Evolutionary conservation across 2,797 vertebrate genomes (phyloP).

Genomic region (Arrhamphus sclerolepis): DNA sequence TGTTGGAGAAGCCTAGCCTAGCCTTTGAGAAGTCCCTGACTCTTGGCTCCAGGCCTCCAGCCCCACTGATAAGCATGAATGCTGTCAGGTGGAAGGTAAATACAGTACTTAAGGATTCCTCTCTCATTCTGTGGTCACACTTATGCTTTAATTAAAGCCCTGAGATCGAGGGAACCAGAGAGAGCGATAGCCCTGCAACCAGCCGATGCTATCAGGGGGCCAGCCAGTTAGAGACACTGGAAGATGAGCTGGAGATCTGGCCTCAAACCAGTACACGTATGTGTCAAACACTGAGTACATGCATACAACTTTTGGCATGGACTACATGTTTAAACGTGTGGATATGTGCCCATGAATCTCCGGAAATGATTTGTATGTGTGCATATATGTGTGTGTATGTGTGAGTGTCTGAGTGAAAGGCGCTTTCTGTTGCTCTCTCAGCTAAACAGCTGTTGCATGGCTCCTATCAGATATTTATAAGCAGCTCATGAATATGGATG

Average conservation of each 20-base stretch:
- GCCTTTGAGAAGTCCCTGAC: constrained; percentile 65
- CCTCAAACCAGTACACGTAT: constrained; percentile 46
- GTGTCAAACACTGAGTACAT: constrained; percentile 26
- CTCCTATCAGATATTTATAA: constrained; percentile 88
- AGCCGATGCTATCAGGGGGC: constrained; percentile 77
- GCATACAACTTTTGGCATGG: constrained; percentile 13
- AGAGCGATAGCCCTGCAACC: constrained; percentile 73
- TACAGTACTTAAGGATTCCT: constrained; percentile 81
- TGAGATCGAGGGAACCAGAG: constrained; percentile 49
- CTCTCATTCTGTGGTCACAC: constrained; percentile 82
- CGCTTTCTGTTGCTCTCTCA: constrained; percentile 67
- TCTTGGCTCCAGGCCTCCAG: constrained; percentile 51
- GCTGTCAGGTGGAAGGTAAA: constrained; percentile 78
- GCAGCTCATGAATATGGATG: constrained; percentile 87
- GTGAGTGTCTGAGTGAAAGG: constrained; percentile 12
- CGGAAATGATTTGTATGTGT: constrained; percentile 21
- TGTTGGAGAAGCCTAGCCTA: constrained; percentile 42
- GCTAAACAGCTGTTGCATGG: constrained; percentile 83
- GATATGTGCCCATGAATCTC: constrained; percentile 19
- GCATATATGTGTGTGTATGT: constrained; percentile 33
- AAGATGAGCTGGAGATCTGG: constrained; percentile 58
- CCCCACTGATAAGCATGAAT: constrained; percentile 69
- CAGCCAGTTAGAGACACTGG: constrained; percentile 53
- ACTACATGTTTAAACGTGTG: constrained; percentile 34
- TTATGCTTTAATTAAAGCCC: constrained; percentile 81